Evolutionary conservation across 2,113 vertebrate species (phyloP), one percentile per base, ranked within the genome.

Genomic region (western clawed frog (Xenopus tropicalis)): DNA sequence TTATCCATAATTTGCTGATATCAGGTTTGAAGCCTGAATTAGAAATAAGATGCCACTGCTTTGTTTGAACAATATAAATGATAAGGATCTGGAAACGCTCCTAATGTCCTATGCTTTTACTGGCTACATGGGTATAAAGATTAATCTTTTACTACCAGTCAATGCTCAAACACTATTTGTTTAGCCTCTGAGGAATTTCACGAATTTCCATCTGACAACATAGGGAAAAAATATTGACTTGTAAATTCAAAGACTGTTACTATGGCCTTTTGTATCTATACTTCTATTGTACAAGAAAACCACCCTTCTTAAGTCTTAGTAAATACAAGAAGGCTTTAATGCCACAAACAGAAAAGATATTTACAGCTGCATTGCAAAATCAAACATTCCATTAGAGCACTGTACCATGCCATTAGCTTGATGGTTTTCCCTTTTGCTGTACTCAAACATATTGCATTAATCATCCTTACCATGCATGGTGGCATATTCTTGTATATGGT

Each of bases 81-180:
- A 75, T 68, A 23, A 69, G n/a, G 16, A 48, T 48, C 43, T 24
- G 20, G 23, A 58, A 14, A 48, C 4, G 62, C n/a, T 20, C 19
- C 43, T 5, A 23, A 21, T 14, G 24, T 37, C 19, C 43, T 66
- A 43, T 43, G 22, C 14, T 14, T 43, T 20, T 0, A 48, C 17
- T 17, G 14, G 20, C 37, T n/a, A 1, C 44, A 14, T 22, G 11
- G 1, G 16, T 13, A 48, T 48, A 66, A 48, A 17, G 59, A 48
- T 69, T 76, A 76, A 76, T 76, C 11, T 63, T 62, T 69, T 29
- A 76, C 73, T 21, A 69, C 9, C 46, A 46, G 62, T 61, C 42
- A 67, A 14, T 17, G 71, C 6, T 21, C 11, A 12, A 14, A 24
- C 20, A 11, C 21, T 14, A 59, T 64, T 63, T 63, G 46, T 19